Percentiles rank a stretch among this genome's conserved stretches.
These are phyloP conservation scores for Bradypus variegatus DNA, from an alignment of 2,797 vertebrate species.

Conservation along the genomic window DNA sequence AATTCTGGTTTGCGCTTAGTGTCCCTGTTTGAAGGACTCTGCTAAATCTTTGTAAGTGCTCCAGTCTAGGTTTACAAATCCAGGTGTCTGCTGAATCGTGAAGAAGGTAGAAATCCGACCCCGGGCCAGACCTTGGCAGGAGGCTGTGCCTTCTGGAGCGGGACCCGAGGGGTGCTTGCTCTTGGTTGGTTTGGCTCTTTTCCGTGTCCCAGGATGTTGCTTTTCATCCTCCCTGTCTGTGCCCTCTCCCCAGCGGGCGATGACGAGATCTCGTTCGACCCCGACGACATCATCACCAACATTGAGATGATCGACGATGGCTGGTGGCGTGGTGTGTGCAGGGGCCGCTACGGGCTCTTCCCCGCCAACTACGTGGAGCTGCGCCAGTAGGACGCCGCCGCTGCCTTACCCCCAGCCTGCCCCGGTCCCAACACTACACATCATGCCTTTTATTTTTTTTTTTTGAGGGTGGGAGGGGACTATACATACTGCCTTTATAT, in stretches of 20 bases:
- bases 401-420: constrained; percentile 14
- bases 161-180: too few species aligned
- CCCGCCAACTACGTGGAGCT: constrained; percentile 97
- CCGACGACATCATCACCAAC: constrained; percentile 96
- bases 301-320: constrained; percentile 98
- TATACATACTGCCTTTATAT: constrained; percentile 66
- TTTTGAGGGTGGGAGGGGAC: constrained; percentile 48
- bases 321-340: constrained; percentile 96
- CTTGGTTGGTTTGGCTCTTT: too few species aligned
- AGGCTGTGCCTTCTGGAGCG: too few species aligned
- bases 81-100: too few species aligned
- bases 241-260: constrained; percentile 82
- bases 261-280: constrained; percentile 96
- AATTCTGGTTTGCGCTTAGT: too few species aligned
- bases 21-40: too few species aligned
- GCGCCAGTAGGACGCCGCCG: constrained; percentile 76
- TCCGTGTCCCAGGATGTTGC: too few species aligned
- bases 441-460: constrained; percentile 54
- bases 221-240: background rate
- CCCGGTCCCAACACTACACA: constrained; percentile 70
- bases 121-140: too few species aligned
- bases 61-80: too few species aligned
- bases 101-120: too few species aligned
- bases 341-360: constrained; percentile 90
- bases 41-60: too few species aligned